phyloP scores from a whole-genome alignment of 2,888 invertebrate genomes.

The Rhorus exstirpatorius region DNA sequence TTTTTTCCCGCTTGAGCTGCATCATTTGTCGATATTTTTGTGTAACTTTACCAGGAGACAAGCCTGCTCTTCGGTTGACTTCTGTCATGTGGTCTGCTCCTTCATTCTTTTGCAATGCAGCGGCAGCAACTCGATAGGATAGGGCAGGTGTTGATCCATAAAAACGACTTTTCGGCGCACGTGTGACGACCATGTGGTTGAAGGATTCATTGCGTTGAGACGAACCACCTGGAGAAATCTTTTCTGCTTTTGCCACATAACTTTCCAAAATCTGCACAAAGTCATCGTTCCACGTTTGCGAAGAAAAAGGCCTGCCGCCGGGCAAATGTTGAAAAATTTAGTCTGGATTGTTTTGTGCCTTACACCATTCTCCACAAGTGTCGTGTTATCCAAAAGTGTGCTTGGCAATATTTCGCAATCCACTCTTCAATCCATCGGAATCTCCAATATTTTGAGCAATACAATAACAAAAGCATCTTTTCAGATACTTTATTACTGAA shows the following conservation, averaged over 20 bases:
- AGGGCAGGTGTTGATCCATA: slow-evolving; percentile 29
- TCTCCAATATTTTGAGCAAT: slow-evolving; percentile 13
- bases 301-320: slow-evolving; percentile 40
- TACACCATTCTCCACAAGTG: slow-evolving; percentile 18
- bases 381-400: slow-evolving; percentile 25
- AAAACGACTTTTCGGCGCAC: slow-evolving; percentile 15
- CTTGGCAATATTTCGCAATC: slow-evolving; percentile 13
- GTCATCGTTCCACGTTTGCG: slow-evolving; percentile 33
- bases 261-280: slow-evolving; percentile 33
- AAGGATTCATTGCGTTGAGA: slow-evolving; percentile 50
- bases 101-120: slow-evolving; percentile 60
- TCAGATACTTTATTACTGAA: slow-evolving; percentile 9
- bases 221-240: slow-evolving; percentile 46
- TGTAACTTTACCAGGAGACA: slow-evolving; percentile 44
- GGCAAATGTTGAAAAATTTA: slow-evolving; percentile 35
- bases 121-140: slow-evolving; percentile 30
- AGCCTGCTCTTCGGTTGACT: slow-evolving; percentile 45
- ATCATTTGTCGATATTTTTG: no score
- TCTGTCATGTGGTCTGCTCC: slow-evolving; percentile 33
- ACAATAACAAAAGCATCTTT: slow-evolving; percentile 14
- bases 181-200: slow-evolving; percentile 33
- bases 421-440: slow-evolving; percentile 12
- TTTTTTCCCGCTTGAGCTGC: no score
- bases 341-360: slow-evolving; percentile 12
- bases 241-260: slow-evolving; percentile 30